Conservation (phyloP, 2,113 vertebrate species). For the Catharus minimus region DNA sequence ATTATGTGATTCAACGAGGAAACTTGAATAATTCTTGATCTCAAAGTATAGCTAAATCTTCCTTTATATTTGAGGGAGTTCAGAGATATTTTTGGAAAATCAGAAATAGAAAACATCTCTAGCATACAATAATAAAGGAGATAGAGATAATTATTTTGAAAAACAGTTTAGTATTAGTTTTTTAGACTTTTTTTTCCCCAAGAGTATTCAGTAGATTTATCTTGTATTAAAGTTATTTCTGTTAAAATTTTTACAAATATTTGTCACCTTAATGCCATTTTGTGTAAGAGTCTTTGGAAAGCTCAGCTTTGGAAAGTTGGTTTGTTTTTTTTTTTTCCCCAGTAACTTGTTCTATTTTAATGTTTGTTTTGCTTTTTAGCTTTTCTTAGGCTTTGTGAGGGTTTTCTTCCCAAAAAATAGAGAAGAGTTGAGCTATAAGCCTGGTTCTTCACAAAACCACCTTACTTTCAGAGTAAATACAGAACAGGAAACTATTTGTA, state of each 20-base stretch:
- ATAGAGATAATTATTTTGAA: not conserved
- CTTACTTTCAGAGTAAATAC: not conserved
- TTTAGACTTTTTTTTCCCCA: accelerated
- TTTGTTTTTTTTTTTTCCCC: not conserved
- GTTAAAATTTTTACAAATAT: not conserved
- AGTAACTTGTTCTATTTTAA: not conserved
- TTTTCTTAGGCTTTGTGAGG: not conserved
- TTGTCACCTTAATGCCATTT: not conserved
- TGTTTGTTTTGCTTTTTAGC: not conserved
- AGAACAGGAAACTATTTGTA: not conserved
- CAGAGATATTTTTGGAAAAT: not conserved
- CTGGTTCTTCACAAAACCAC: not conserved
- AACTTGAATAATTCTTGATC: not conserved
- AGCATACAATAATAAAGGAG: not conserved
- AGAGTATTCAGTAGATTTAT: not conserved
- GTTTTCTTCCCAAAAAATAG: not conserved
- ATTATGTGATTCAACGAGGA: not conserved
- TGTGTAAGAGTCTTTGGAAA: not conserved
- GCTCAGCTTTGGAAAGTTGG: not conserved
- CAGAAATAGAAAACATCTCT: not conserved
- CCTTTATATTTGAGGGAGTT: not conserved
- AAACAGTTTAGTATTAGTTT: not conserved
- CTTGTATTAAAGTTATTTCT: not conserved
- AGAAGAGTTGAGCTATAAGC: not conserved
- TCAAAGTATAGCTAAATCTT: not conserved